Evolutionary conservation across 2,888 invertebrate genomes (phyloP).

Genomic region (Norana najaformis): DNA sequence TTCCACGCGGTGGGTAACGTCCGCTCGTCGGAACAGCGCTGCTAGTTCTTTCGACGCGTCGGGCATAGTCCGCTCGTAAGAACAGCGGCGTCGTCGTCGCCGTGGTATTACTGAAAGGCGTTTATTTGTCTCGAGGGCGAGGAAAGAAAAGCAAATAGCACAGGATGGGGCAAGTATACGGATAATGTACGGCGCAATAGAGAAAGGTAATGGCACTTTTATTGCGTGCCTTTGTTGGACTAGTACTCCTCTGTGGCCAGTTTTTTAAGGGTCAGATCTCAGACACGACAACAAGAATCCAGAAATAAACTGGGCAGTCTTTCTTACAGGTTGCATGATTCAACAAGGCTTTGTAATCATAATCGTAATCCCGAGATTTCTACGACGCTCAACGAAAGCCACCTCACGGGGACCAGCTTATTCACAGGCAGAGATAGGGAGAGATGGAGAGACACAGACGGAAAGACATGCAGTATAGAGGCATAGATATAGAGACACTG

Average conservation of each 20-base stretch:
- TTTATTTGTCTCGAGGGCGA: neutral
- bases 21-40: constrained; percentile 19
- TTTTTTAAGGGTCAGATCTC: neutral
- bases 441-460: too few species aligned
- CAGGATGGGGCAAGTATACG: neutral
- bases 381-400: too few species aligned
- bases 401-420: too few species aligned
- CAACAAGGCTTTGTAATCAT: neutral
- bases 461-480: too few species aligned
- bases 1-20: constrained; percentile 2
- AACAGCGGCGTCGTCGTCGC: neutral
- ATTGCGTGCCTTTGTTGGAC: neutral
- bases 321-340: neutral
- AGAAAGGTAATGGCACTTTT: neutral
- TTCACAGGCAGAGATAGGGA: too few species aligned
- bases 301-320: neutral
- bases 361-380: too few species aligned
- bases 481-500: too few species aligned
- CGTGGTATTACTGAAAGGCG: neutral
- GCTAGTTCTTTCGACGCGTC: neutral
- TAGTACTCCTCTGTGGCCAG: neutral
- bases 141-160: neutral
- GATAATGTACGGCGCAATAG: neutral
- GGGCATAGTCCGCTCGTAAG: neutral
- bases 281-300: neutral